phyloP scores from a whole-genome alignment of 2,888 invertebrate species.

The Sesamia inferens region DNA sequence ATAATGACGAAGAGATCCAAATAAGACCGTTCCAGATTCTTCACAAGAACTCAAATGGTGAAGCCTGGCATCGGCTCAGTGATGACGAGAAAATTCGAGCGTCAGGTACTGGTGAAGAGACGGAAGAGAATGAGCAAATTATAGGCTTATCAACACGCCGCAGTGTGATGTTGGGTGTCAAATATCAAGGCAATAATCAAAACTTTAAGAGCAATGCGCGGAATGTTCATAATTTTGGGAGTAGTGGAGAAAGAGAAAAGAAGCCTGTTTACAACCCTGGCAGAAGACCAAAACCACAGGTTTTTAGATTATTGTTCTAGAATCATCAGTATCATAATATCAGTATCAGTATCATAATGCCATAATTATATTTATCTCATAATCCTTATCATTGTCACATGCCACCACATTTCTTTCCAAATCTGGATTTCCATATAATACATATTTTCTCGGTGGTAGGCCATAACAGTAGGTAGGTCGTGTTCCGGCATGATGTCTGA shows the following conservation, averaged over 20 bases:
- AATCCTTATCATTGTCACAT: neutral
- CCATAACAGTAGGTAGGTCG: no score
- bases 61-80: constrained; percentile 31
- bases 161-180: constrained; percentile 10
- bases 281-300: constrained; percentile 6
- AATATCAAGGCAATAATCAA: neutral
- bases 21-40: neutral
- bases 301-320: constrained; percentile 1
- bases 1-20: neutral
- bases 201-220: neutral
- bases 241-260: neutral
- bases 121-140: constrained; percentile 5
- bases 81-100: constrained; percentile 5
- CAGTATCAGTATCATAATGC: neutral
- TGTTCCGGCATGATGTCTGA: no score
- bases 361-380: neutral
- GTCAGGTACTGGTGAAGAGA: neutral
- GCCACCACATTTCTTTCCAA: neutral
- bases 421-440: neutral
- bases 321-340: neutral
- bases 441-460: no score
- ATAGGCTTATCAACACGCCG: constrained; percentile 15
- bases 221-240: neutral
- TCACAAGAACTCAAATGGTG: neutral
- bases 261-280: neutral